phyloP scores from a whole-genome alignment of 2,113 vertebrate genomes.

The Meles meles region DNA sequence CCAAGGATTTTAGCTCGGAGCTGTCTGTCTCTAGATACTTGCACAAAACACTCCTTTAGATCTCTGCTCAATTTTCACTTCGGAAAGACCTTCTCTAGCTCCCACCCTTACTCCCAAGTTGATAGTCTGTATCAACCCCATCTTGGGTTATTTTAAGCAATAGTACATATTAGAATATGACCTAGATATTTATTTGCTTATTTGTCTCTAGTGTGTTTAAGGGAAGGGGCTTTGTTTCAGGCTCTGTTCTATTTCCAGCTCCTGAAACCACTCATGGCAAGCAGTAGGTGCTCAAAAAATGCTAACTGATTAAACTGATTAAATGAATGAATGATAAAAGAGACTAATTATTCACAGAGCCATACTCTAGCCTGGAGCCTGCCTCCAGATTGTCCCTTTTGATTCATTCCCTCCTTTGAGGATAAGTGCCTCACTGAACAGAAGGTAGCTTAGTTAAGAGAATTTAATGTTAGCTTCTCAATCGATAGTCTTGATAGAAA shows the following conservation, averaged over 20 bases:
- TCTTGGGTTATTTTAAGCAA: background rate
- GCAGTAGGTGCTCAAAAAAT: background rate
- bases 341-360: background rate
- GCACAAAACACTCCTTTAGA: background rate
- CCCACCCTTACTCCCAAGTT: background rate
- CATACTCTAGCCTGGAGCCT: background rate
- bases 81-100: background rate
- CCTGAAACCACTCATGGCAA: background rate
- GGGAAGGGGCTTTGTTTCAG: background rate
- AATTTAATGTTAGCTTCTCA: background rate
- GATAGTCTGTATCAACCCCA: background rate
- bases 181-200: background rate
- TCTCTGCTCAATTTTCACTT: background rate
- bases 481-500: background rate
- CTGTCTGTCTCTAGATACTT: background rate
- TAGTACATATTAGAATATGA: background rate
- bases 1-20: background rate
- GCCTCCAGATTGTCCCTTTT: background rate
- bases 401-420: background rate
- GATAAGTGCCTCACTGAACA: background rate
- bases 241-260: background rate
- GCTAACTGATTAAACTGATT: background rate
- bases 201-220: background rate
- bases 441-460: background rate
- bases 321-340: background rate